phyloP scores from a whole-genome alignment of 2,888 invertebrate genomes.

The Darwinula stevensoni region DNA sequence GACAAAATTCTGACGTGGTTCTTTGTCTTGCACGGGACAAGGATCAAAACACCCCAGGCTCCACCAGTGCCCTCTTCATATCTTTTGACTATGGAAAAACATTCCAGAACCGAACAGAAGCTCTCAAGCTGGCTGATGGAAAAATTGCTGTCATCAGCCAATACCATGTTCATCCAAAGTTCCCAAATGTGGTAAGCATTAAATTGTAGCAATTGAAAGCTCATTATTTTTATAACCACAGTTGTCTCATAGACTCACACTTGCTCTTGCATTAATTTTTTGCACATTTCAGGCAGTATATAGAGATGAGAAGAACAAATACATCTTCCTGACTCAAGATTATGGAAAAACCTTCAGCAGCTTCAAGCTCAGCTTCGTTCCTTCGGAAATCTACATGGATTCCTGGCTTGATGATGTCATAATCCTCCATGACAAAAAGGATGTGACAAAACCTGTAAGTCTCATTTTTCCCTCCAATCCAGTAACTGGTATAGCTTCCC shows the following conservation, averaged over 20 bases:
- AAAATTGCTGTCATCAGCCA: slow-evolving; percentile 42
- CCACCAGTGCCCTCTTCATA: slow-evolving; percentile 44
- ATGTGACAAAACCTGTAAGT: no score
- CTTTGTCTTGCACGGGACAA: slow-evolving; percentile 47
- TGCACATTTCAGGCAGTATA: slow-evolving; percentile 49
- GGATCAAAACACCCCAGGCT: slow-evolving; percentile 7
- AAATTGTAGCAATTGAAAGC: background rate
- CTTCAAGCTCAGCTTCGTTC: slow-evolving; percentile 34
- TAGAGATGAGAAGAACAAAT: slow-evolving; percentile 41
- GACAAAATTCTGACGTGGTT: slow-evolving; percentile 54
- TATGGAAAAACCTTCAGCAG: slow-evolving; percentile 34
- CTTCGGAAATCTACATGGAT: slow-evolving; percentile 15
- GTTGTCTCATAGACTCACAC: no score
- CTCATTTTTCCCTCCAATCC: background rate
- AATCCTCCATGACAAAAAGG: background rate
- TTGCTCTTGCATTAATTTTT: slow-evolving; percentile 13
- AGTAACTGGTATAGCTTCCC: background rate
- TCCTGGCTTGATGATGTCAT: slow-evolving; percentile 1
- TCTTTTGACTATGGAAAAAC: slow-evolving; percentile 60
- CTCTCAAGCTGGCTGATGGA: slow-evolving; percentile 26
- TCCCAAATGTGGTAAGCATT: slow-evolving; percentile 40
- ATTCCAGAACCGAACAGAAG: slow-evolving; percentile 39
- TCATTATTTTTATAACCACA: no score
- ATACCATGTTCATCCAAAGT: slow-evolving; percentile 53
- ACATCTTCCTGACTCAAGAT: slow-evolving; percentile 41